phyloP scores from a whole-genome alignment of 2,797 vertebrate species.

The Anguilla marmorata region DNA sequence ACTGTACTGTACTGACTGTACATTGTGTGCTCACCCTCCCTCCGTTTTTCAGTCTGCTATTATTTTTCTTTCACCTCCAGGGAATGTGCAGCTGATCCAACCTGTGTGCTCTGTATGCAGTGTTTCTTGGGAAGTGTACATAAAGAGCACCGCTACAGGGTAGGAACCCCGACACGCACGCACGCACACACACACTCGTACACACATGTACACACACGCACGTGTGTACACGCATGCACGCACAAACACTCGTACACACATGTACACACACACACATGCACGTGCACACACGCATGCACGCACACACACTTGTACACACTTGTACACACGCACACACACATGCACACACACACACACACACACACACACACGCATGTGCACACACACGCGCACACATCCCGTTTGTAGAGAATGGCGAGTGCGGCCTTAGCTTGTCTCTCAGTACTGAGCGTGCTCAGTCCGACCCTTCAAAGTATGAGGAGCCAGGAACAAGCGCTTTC shows the following conservation, averaged over 20 bases:
- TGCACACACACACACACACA: too few relatives aligned
- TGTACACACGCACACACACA: neutral
- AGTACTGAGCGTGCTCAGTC: neutral
- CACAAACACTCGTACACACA: neutral
- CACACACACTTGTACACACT: neutral
- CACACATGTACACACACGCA: too few relatives aligned
- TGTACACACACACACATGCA: too few relatives aligned
- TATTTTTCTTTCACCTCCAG: conserved; percentile 60
- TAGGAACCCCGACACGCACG: conserved; percentile 62
- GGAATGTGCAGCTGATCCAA: conserved; percentile 95
- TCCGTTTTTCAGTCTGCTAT: neutral
- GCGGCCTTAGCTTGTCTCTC: neutral
- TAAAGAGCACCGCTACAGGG: conserved; percentile 93
- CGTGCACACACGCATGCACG: neutral
- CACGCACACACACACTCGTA: neutral
- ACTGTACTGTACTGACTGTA: neutral
- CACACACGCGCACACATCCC: neutral
- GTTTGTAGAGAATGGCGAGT: neutral
- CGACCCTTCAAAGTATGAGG: neutral
- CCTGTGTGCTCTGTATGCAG: conserved; percentile 97
- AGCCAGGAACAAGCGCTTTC: neutral
- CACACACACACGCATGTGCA: neutral
- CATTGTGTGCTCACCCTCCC: neutral
- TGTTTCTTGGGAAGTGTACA: conserved; percentile 95
- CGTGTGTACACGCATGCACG: neutral